These are phyloP conservation scores for Papilio elwesi DNA, from an alignment of 2,888 invertebrate species.

Conservation along the genomic window DNA sequence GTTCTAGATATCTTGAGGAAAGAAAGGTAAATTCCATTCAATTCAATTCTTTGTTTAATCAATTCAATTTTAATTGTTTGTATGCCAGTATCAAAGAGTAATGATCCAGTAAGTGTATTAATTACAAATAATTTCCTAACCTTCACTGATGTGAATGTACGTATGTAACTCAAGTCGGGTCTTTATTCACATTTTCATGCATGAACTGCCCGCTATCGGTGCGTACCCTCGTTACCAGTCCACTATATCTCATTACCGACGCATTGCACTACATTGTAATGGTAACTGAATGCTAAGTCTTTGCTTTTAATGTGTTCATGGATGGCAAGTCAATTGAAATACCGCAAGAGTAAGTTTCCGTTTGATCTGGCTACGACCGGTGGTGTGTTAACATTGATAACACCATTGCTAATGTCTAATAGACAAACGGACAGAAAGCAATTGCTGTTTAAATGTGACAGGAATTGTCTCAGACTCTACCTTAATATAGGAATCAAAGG, in stretches of 20 bases:
- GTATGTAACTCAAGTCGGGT: conserved; percentile 1
- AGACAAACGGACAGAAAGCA: too few relatives aligned
- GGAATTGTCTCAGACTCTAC: too few relatives aligned
- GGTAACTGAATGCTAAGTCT: conserved; percentile 14
- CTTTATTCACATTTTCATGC: conserved; percentile 22
- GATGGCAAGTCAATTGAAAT: conserved; percentile 12
- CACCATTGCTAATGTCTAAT: not conserved
- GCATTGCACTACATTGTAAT: conserved; percentile 33
- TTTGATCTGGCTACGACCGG: not conserved
- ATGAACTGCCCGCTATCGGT: not conserved
- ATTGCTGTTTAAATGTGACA: too few relatives aligned
- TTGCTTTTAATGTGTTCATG: conserved; percentile 17
- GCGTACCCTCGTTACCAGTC: not conserved
- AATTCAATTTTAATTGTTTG: too few relatives aligned
- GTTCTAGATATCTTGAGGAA: too few relatives aligned
- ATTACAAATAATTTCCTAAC: not conserved
- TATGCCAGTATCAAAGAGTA: too few relatives aligned
- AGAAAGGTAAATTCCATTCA: too few relatives aligned
- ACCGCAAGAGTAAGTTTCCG: conserved; percentile 4
- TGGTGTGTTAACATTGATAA: not conserved
- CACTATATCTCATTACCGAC: conserved; percentile 26
- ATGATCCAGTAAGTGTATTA: not conserved
- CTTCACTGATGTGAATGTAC: too few relatives aligned
- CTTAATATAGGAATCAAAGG: too few relatives aligned
- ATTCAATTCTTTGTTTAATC: too few relatives aligned